Conservation (phyloP, 2,888 invertebrate species). For the Temnothorax ravouxi region DNA sequence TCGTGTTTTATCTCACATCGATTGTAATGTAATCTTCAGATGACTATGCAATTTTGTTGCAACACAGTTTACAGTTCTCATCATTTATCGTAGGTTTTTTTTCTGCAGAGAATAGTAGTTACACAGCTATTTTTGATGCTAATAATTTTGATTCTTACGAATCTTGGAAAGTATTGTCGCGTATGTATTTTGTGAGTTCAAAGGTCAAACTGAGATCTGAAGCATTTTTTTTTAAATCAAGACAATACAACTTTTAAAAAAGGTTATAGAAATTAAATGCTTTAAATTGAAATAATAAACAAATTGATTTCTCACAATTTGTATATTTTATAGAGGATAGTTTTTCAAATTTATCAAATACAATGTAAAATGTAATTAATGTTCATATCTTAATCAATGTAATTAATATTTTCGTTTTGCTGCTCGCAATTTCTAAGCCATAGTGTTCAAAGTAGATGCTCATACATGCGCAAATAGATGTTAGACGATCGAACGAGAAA, state of each 20-base stretch:
- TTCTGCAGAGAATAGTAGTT: background rate
- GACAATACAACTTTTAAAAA: background rate
- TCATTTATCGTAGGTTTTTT: background rate
- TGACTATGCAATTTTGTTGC: background rate
- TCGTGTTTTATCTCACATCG: background rate
- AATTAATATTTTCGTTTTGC: background rate
- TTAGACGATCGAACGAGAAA: background rate
- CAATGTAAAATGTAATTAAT: background rate
- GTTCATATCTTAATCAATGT: background rate
- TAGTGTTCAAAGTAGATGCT: background rate
- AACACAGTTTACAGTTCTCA: background rate
- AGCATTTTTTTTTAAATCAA: background rate
- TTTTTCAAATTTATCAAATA: background rate
- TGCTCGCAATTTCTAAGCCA: background rate
- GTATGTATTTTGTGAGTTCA: background rate
- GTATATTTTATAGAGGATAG: background rate
- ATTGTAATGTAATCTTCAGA: background rate
- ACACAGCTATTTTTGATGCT: background rate
- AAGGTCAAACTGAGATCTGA: background rate
- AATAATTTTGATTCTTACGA: background rate
- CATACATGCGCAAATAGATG: background rate
- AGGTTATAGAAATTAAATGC: background rate
- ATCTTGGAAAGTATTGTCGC: background rate
- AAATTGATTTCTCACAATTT: background rate
- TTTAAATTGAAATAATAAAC: background rate